Evolutionary conservation across 2,888 invertebrate species (phyloP), one percentile per base, ranked within the genome.

Genomic region (Eupsilia transversa): DNA sequence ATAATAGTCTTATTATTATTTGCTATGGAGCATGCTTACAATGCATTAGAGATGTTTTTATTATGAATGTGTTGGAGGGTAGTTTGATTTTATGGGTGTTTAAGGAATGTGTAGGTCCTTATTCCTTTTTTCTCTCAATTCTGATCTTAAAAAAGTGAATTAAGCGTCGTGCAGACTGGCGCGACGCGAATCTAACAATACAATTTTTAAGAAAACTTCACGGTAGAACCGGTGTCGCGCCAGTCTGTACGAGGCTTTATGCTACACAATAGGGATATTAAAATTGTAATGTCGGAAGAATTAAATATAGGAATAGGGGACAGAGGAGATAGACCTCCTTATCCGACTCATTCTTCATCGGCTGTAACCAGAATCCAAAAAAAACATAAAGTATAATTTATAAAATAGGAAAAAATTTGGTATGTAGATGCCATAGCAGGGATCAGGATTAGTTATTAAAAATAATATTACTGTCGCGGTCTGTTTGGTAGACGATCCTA

Each of bases 21-120:
- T 61, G 61, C 49, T 66, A 17, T 72, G 60, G 61, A 57, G 82
- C 82, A 82, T 82, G 82, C 38, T 12, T 49, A 69, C 17, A 2
- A 2, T 60, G 33, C 35, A 12, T 33, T 66, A 63, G 65, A 54
- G 38, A 52, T 43, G 9, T 54, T 74, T 71, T 61, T 61, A 14
- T 61, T 57, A 6, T 27, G 9, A 59, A 57, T 52, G 33, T 43
- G 33, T 63, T 54, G 14, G 23, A 64, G 38, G 35, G 30, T 73
- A 73, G 56, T 52, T 79, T 56, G 20, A 57, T 6, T 17, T 54
- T 72, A 1, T 46, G n/a, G 33, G 30, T 54, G 17, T 59, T 57
- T 59, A 23, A 43, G 43, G 35, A 68, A 52, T 68, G 68, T 17
- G 4, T 75, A 41, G 49, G 49, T 41, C 1, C 2, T 41, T 65